phyloP scores from a whole-genome alignment of 2,888 invertebrate genomes.

The Carabus problematicus region DNA sequence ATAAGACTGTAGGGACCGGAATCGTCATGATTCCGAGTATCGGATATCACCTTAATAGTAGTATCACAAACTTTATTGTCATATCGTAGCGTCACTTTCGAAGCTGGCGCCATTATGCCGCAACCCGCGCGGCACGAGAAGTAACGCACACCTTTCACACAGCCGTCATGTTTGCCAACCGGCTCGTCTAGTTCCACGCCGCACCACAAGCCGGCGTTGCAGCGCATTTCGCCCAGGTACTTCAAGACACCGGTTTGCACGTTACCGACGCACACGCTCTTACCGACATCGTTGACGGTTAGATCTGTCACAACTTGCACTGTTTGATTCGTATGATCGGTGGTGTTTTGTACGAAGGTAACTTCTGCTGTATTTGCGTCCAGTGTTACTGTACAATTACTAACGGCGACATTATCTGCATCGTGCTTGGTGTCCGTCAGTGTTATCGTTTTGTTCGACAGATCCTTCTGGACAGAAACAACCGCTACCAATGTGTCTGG shows the following conservation, averaged over 20 bases:
- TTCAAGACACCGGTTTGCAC: conserved; percentile 62
- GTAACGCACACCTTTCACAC: conserved; percentile 67
- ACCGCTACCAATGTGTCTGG: background rate
- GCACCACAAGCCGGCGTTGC: conserved; percentile 68
- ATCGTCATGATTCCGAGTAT: conserved; percentile 58
- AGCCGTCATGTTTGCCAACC: conserved; percentile 70
- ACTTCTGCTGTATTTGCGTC: conserved; percentile 36
- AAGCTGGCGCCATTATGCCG: conserved; percentile 70
- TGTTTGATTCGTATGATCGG: conserved; percentile 42
- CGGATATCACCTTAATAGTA: conserved; percentile 56
- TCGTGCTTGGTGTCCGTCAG: background rate
- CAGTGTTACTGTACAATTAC: conserved; percentile 28
- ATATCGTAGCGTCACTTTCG: conserved; percentile 60
- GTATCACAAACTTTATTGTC: conserved; percentile 35
- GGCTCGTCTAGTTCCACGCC: conserved; percentile 67
- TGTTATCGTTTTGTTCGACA: background rate
- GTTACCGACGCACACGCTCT: conserved; percentile 53
- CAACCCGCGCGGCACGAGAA: conserved; percentile 66
- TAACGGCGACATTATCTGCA: background rate
- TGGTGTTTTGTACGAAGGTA: conserved; percentile 32
- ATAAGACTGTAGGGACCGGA: conserved; percentile 70
- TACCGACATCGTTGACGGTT: conserved; percentile 51
- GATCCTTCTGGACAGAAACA: too few relatives aligned
- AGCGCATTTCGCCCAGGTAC: conserved; percentile 64
- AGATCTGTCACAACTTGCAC: conserved; percentile 34